Evolutionary conservation across 2,888 invertebrate species (phyloP).

Genomic region (Apodemia zela): DNA sequence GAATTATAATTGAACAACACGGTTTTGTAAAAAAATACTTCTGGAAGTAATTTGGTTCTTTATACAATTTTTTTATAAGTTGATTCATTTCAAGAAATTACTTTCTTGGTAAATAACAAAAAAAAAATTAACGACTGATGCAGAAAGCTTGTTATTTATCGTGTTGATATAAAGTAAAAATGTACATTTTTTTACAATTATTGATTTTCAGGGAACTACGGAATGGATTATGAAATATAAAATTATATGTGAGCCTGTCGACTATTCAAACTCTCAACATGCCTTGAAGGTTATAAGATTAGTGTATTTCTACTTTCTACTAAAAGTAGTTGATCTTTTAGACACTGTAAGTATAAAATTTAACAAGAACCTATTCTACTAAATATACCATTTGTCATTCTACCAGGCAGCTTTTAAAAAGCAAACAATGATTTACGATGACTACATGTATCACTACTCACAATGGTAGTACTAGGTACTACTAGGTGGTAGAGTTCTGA

Average conservation of each 20-base stretch:
- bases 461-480: too few species aligned
- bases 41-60: slow-evolving; percentile 2
- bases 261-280: slow-evolving; percentile 40
- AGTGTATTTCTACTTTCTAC: slow-evolving; percentile 46
- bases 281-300: slow-evolving; percentile 39
- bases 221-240: slow-evolving; percentile 69
- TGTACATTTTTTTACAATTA: neutral
- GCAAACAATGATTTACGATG: too few species aligned
- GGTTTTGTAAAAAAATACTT: slow-evolving; percentile 13
- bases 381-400: too few species aligned
- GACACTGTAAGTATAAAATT: slow-evolving; percentile 56
- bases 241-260: slow-evolving; percentile 64
- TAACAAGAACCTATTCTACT: too few species aligned
- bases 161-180: too few species aligned
- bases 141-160: too few species aligned
- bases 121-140: too few species aligned
- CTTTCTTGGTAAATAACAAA: neutral
- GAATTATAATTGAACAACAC: slow-evolving; percentile 14
- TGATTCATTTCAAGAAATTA: neutral
- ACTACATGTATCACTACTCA: too few species aligned
- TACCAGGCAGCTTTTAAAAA: too few species aligned
- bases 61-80: slow-evolving; percentile 15
- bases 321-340: slow-evolving; percentile 58
- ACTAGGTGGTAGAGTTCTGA: too few species aligned
- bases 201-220: neutral